Evolutionary conservation across 2,888 invertebrate species (phyloP), one percentile per base, ranked within the genome.

Genomic region (Miltochrista miniata): DNA sequence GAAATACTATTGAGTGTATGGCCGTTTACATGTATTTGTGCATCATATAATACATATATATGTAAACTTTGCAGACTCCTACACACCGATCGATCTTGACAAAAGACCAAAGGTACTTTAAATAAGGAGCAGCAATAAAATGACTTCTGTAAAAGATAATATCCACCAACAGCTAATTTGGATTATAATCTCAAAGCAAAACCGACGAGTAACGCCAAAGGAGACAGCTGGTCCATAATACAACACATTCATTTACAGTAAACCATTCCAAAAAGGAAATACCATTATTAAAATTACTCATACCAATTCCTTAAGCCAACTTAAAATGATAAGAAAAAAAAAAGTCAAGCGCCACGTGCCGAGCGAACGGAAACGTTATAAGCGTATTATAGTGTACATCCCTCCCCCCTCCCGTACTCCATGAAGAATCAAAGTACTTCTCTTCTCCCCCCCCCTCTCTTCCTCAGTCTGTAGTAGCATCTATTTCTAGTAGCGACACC

Each of bases 401-500:
- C 35, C 48, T 14, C 33, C 52, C 40, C 45, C 54, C 34, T 18
- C 52, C 41, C 31, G 39, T 8, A 14, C 30, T 13, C 36, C 46
- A 45, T 18, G 7, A 42, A 48, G 54, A 55, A 48, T 41, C 41
- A 18, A 54, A 67, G 64, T 69, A 69, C 67, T 45, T 31, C 53
- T 61, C 59, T 64, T 8, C 8, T 5, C 11, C 31, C 31, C 31
- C 31, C 8, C 8, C 11, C 31, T 2, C 31, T 57, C 52, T 13
- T 51, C 56, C 56, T 64, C 55, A 57, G 64, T 64, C 71, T 65
- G 66, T 77, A 79, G 76, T 76, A 70, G 68, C 70, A 62, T 80
- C 83, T 86, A 86, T 86, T 87, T 85, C 83, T 79, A 83, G 82
- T 79, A 69, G 58, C 67, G 51, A 67, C 50, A 54, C 64, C 76